Conservation (phyloP, 2,888 invertebrate genomes). For the Pherbina coryleti region DNA sequence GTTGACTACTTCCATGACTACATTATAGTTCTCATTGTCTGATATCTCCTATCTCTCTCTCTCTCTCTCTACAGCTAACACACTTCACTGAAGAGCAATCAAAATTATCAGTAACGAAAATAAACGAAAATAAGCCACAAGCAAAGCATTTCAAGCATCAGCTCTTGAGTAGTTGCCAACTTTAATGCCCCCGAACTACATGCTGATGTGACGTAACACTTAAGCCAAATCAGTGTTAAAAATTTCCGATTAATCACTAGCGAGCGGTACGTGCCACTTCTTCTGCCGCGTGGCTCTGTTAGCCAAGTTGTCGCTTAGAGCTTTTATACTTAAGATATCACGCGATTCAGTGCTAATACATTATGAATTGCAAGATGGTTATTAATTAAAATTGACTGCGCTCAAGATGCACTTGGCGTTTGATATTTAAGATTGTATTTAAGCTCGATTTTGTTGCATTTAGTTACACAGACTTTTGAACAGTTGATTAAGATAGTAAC, state of each 20-base stretch:
- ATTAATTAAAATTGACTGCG: background rate
- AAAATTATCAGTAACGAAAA: background rate
- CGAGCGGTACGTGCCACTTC: background rate
- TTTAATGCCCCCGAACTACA: background rate
- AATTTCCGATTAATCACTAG: constrained; percentile 21
- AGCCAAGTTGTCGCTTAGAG: background rate
- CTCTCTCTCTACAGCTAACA: background rate
- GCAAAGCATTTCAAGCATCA: background rate
- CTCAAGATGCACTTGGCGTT: background rate
- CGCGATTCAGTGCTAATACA: background rate
- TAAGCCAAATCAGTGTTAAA: constrained; percentile 22
- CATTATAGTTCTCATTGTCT: background rate
- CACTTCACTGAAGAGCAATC: background rate
- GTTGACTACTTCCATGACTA: background rate
- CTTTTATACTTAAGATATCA: background rate
- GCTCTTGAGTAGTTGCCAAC: background rate
- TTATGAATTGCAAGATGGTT: background rate
- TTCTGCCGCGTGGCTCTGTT: background rate
- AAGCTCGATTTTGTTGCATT: too few relatives aligned
- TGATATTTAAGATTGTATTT: background rate
- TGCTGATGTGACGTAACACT: constrained; percentile 17
- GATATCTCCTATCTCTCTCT: too few relatives aligned
- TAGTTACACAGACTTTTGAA: too few relatives aligned
- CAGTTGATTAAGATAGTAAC: too few relatives aligned
- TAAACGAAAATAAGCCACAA: background rate